Percentiles rank a stretch among this genome's conserved stretches.
These are phyloP conservation scores for Pomatorhinus ruficollis DNA, from an alignment of 2,113 vertebrate species.

Conservation along the genomic window DNA sequence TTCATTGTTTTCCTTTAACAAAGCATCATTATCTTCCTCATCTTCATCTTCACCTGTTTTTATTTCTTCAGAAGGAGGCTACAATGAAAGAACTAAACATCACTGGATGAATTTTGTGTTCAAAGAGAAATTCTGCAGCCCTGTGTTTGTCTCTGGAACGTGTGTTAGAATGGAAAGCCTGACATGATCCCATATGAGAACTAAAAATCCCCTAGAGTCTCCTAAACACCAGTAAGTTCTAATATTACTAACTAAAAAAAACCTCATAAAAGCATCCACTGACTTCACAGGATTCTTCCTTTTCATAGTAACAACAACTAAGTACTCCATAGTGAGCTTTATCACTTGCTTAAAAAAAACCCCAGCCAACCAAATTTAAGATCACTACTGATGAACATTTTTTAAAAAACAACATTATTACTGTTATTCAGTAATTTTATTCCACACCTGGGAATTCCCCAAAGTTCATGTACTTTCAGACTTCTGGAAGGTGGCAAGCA, in stretches of 20 bases:
- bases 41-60: slow-evolving; percentile 97
- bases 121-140: background rate
- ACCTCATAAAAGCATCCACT: background rate
- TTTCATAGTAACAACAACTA: background rate
- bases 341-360: background rate
- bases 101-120: slow-evolving; percentile 11
- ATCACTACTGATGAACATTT: rapidly evolving
- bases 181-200: background rate
- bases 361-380: background rate
- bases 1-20: slow-evolving; percentile 96
- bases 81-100: slow-evolving; percentile 63
- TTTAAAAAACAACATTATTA: background rate
- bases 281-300: background rate
- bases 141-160: background rate
- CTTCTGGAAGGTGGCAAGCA: background rate
- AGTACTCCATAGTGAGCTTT: background rate
- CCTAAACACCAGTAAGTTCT: background rate
- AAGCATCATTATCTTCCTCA: slow-evolving; percentile 96
- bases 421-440: background rate
- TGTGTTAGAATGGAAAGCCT: background rate
- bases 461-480: background rate
- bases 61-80: slow-evolving; percentile 98
- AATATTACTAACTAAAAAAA: background rate
- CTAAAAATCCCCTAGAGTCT: background rate
- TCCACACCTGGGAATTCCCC: background rate